A percentile compares a stretch with the other conserved stretches of the same genome.
Evolutionary conservation across 2,113 vertebrate genomes (phyloP).

Genomic region (Odocoileus hemionus): DNA sequence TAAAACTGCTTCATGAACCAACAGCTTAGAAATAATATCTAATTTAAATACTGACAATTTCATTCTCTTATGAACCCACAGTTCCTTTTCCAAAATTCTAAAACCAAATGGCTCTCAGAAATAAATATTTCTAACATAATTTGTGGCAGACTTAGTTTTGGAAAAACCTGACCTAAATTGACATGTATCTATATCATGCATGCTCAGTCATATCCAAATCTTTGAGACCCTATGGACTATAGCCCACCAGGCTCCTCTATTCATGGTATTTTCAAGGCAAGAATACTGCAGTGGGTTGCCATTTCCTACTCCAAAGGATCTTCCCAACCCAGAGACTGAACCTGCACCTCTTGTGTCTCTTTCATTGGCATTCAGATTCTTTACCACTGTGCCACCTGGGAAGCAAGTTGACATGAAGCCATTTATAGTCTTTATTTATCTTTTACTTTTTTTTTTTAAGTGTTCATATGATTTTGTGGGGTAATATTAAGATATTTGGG

Average conservation of each 20-base stretch:
- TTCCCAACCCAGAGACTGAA: not conserved
- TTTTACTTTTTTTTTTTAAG: not conserved
- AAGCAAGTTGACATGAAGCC: not conserved
- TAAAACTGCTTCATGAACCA: not conserved
- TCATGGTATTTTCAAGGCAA: not conserved
- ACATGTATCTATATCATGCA: not conserved
- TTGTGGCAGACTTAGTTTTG: not conserved
- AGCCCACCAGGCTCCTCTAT: not conserved
- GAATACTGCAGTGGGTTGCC: not conserved
- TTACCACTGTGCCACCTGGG: not conserved
- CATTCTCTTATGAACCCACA: not conserved
- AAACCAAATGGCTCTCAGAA: not conserved
- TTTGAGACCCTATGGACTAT: not conserved
- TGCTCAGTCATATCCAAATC: not conserved
- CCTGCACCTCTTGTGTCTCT: rapidly evolving
- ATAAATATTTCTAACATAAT: not conserved
- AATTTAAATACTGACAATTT: not conserved
- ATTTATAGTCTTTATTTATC: not conserved
- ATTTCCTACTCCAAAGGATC: not conserved
- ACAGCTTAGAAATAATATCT: not conserved
- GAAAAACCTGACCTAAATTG: not conserved
- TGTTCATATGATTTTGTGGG: not conserved
- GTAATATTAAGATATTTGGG: not conserved
- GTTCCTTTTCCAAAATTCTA: not conserved
- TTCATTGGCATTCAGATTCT: not conserved